Conservation (phyloP, 2,888 invertebrate genomes). For the Amiota mariae region DNA sequence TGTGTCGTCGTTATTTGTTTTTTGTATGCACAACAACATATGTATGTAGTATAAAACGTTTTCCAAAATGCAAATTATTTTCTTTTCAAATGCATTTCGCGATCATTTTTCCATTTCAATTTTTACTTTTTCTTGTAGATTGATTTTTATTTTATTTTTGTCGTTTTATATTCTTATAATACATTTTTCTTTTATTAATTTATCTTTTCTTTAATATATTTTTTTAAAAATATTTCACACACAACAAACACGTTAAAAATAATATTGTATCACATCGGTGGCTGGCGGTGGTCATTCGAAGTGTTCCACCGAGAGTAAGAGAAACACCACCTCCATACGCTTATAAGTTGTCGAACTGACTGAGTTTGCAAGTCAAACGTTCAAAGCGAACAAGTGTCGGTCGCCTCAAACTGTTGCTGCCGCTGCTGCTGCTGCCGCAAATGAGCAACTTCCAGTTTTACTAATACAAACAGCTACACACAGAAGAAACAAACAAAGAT, state of each 20-base stretch:
- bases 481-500: constrained; percentile 11
- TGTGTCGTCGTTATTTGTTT: background rate
- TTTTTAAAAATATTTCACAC: constrained; percentile 1
- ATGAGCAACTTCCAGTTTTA: constrained; percentile 54
- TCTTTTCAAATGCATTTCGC: too few species aligned
- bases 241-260: constrained; percentile 22
- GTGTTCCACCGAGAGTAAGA: constrained; percentile 51
- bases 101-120: too few species aligned
- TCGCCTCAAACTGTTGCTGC: constrained; percentile 29
- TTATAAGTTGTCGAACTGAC: constrained; percentile 74
- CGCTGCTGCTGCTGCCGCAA: constrained; percentile 29
- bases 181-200: constrained; percentile 14
- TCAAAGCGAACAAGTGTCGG: constrained; percentile 69
- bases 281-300: background rate
- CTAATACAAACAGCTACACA: constrained; percentile 16
- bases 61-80: background rate
- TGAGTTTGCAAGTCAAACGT: constrained; percentile 68
- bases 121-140: constrained; percentile 8
- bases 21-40: constrained; percentile 20
- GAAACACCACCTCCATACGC: constrained; percentile 73
- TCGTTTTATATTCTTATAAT: background rate
- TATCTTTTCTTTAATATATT: constrained; percentile 8
- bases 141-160: background rate
- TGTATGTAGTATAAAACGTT: too few species aligned
- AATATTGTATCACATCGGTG: background rate